Evolutionary conservation across 1,140 invertebrate species (phyloP).

Genomic region (Harpegnathos saltator): DNA sequence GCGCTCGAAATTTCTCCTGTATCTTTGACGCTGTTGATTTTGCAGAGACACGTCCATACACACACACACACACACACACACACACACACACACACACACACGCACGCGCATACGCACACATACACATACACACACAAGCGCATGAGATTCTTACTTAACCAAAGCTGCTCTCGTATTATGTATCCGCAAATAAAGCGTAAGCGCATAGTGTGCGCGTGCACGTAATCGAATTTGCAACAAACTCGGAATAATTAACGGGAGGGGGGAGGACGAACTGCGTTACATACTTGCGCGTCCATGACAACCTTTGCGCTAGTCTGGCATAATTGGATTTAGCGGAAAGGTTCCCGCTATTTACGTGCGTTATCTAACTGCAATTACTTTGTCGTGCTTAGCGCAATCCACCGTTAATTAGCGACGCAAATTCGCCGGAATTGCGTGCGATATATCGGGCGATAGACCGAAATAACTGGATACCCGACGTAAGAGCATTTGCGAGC

Average conservation of each 20-base stretch:
- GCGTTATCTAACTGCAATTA: neutral
- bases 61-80: too few relatives aligned
- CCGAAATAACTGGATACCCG: neutral
- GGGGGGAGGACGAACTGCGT: too few relatives aligned
- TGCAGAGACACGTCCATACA: neutral
- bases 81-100: too few relatives aligned
- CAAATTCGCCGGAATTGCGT: neutral
- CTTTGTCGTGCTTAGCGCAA: slow-evolving; percentile 2
- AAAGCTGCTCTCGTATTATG: neutral
- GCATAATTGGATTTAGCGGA: slow-evolving; percentile 4
- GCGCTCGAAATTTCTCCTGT: neutral
- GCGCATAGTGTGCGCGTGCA: too few relatives aligned
- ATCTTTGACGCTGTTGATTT: neutral
- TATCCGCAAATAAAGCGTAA: neutral
- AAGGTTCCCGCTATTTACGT: neutral
- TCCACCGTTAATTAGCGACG: slow-evolving; percentile 14
- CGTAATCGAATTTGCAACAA: neutral
- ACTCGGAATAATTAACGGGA: neutral
- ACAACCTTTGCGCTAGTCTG: neutral
- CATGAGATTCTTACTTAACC: neutral
- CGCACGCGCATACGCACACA: too few relatives aligned
- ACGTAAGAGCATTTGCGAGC: neutral
- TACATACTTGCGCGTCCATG: neutral
- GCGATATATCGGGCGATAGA: neutral
- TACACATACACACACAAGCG: too few relatives aligned